These are phyloP conservation scores for Heloderma charlesbogerti DNA, from an alignment of 2,113 vertebrate genomes.

Conservation along the genomic window DNA sequence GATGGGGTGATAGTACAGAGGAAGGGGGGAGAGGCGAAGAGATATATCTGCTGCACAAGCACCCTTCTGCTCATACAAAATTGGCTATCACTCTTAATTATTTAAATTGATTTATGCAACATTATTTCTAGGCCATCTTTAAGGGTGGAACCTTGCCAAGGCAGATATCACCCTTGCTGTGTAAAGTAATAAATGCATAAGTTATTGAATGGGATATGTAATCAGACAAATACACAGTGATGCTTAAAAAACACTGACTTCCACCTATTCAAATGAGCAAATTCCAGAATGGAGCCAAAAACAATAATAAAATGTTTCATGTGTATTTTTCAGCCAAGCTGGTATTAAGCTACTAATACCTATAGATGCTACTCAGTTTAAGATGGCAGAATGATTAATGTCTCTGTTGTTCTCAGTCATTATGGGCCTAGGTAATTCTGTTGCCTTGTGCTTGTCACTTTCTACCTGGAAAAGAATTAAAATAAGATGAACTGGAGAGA, in stretches of 20 bases:
- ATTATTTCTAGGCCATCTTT: no score
- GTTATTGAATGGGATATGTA: background rate
- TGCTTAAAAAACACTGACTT: slow-evolving; percentile 18
- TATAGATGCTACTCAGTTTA: slow-evolving; percentile 30
- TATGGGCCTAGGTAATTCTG: slow-evolving; percentile 61
- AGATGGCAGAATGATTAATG: slow-evolving; percentile 58
- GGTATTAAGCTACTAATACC: slow-evolving; percentile 52
- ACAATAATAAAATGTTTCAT: slow-evolving; percentile 35
- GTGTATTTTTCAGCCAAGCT: slow-evolving; percentile 49
- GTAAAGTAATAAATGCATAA: background rate
- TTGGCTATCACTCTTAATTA: no score
- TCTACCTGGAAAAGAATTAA: slow-evolving; percentile 63
- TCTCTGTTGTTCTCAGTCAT: slow-evolving; percentile 51
- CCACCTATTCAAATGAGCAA: slow-evolving; percentile 47
- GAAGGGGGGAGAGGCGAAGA: no score
- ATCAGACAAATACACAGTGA: slow-evolving; percentile 24
- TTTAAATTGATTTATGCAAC: no score
- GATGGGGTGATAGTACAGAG: no score
- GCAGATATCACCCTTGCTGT: background rate
- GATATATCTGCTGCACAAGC: no score
- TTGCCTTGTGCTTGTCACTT: slow-evolving; percentile 62
- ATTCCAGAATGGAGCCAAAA: background rate
- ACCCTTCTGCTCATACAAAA: no score
- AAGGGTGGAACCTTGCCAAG: no score
- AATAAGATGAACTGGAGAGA: slow-evolving; percentile 55